Evolutionary conservation across 2,113 vertebrate genomes (phyloP).

Genomic region (Taxidea taxus): DNA sequence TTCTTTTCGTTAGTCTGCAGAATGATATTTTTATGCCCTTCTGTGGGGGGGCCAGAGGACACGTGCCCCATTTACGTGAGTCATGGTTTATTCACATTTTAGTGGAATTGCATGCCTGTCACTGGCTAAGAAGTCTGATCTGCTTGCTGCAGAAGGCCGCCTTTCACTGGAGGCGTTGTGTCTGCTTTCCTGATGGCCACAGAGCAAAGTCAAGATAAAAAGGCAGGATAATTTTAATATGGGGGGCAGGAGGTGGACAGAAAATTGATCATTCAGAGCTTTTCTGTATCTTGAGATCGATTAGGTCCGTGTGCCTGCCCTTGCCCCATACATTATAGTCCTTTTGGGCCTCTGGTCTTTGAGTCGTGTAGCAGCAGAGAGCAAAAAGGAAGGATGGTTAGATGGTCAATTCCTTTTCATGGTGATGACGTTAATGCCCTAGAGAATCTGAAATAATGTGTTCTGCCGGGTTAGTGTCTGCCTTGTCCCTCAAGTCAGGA

Average conservation of each 20-base stretch:
- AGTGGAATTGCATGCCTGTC: not conserved
- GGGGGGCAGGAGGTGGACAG: not conserved
- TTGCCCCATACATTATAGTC: not conserved
- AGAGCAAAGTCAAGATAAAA: not conserved
- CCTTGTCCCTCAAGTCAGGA: not conserved
- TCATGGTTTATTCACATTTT: conserved; percentile 42
- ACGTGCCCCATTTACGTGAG: not conserved
- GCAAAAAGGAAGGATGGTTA: too few relatives aligned
- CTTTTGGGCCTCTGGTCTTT: not conserved
- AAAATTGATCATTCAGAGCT: not conserved
- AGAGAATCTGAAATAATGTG: fast-evolving
- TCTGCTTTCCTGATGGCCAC: not conserved
- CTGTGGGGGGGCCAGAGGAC: conserved; percentile 38
- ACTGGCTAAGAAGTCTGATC: not conserved
- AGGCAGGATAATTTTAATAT: not conserved
- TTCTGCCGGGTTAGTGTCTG: not conserved
- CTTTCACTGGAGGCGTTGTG: not conserved
- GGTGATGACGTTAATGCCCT: not conserved
- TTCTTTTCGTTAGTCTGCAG: conserved; percentile 80
- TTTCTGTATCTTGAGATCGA: not conserved
- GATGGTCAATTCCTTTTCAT: not conserved
- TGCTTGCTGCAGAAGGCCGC: not conserved
- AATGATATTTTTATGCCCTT: conserved; percentile 78
- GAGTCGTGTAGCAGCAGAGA: not conserved
- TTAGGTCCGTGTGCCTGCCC: not conserved